These are phyloP conservation scores for Ditylenchus dipsaci DNA, from an alignment of 1,140 invertebrate species.

Conservation along the genomic window DNA sequence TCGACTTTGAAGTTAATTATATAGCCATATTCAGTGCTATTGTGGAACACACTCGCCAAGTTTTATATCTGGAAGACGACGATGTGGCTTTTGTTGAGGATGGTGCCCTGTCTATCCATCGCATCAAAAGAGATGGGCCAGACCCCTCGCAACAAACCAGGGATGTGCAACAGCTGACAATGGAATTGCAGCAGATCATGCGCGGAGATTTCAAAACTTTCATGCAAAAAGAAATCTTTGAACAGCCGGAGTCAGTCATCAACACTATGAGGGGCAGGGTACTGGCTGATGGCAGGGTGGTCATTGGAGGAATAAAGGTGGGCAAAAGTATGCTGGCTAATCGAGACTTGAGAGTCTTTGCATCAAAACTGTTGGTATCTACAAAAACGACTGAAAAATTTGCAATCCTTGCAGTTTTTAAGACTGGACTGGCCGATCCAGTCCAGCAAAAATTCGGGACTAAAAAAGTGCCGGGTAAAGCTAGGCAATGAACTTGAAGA, in stretches of 20 bases:
- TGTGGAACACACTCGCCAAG: conserved; percentile 94
- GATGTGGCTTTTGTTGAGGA: conserved; percentile 68
- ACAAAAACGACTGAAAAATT: no score
- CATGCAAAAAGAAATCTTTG: conserved; percentile 99
- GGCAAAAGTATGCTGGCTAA: no score
- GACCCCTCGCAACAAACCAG: conserved; percentile 71
- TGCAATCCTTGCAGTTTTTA: no score
- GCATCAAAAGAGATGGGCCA: conserved; percentile 69
- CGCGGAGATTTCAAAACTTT: conserved; percentile 95
- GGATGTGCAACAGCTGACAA: conserved; percentile 92
- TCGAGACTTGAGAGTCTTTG: no score
- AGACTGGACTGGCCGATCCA: no score
- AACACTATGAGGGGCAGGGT: conserved; percentile 99
- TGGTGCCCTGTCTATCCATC: conserved; percentile 85
- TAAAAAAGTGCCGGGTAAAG: no score
- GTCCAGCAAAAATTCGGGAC: no score
- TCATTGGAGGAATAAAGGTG: conserved; percentile 77
- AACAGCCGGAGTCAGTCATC: conserved; percentile 96
- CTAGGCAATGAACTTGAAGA: no score
- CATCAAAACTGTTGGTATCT: no score
- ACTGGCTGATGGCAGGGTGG: conserved; percentile 71
- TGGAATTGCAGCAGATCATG: conserved; percentile 99
- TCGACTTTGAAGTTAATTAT: background rate
- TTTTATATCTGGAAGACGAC: conserved; percentile 64
- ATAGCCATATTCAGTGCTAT: conserved; percentile 68